phyloP scores from a whole-genome alignment of 2,888 invertebrate genomes.

The Amphiduros pacificus region DNA sequence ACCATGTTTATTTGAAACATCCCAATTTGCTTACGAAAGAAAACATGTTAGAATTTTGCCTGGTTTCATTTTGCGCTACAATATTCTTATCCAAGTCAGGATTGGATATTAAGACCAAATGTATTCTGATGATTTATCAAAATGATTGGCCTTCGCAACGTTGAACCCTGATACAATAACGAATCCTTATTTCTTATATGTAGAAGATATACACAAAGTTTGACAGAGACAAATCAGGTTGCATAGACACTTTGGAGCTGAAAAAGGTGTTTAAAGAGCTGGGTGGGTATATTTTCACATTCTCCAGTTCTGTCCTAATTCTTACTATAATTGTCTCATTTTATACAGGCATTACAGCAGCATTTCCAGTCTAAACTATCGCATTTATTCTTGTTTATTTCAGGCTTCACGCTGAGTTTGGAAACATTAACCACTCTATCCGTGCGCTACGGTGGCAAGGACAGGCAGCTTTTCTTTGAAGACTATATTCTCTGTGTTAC shows the following conservation, averaged over 20 bases:
- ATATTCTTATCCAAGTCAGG: too few relatives aligned
- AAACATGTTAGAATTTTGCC: too few relatives aligned
- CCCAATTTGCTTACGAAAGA: too few relatives aligned
- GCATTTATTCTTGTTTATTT: not conserved
- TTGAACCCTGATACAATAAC: too few relatives aligned
- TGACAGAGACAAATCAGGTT: conserved; percentile 20
- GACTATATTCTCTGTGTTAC: conserved; percentile 23
- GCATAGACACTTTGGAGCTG: conserved; percentile 21
- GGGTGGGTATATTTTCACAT: conserved; percentile 4
- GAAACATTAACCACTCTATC: conserved; percentile 11
- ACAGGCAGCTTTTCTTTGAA: conserved; percentile 22
- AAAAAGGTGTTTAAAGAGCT: conserved; percentile 16
- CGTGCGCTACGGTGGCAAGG: conserved; percentile 24
- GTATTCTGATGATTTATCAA: too few relatives aligned
- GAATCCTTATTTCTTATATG: not conserved
- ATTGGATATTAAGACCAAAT: too few relatives aligned
- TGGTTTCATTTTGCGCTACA: too few relatives aligned
- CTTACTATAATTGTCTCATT: not conserved
- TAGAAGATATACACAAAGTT: conserved; percentile 22
- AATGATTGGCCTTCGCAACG: too few relatives aligned
- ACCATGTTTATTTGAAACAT: too few relatives aligned
- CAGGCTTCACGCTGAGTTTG: conserved; percentile 11
- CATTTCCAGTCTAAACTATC: not conserved
- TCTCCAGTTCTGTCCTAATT: not conserved
- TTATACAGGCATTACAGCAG: conserved; percentile 2